Percentiles rank a stretch among this genome's conserved stretches.
These are phyloP conservation scores for Sinohyriopsis cumingii DNA, from an alignment of 2,888 invertebrate species.

Conservation along the genomic window DNA sequence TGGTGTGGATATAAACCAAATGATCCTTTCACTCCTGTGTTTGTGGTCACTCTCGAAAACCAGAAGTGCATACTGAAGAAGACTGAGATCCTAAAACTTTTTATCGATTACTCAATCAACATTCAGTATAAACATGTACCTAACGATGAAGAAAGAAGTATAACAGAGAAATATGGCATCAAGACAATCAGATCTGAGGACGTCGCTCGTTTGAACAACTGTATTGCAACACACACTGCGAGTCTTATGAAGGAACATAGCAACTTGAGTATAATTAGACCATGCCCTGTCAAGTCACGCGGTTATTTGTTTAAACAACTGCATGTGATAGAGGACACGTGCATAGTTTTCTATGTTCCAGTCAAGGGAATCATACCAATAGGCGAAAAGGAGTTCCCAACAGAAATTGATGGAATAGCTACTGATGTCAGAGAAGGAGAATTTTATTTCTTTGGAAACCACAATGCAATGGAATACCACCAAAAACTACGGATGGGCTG, in stretches of 20 bases:
- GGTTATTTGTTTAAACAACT: not conserved
- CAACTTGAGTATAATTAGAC: not conserved
- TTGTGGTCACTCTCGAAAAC: too few species aligned
- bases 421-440: constrained; percentile 7
- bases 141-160: too few species aligned
- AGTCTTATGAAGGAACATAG: not conserved
- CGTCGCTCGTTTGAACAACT: not conserved
- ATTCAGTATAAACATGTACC: too few species aligned
- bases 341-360: constrained; percentile 5
- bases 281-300: constrained; percentile 1
- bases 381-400: constrained; percentile 3
- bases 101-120: too few species aligned
- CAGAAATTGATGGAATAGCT: not conserved
- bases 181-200: not conserved
- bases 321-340: not conserved
- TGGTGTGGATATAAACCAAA: too few species aligned
- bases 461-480: constrained; percentile 1
- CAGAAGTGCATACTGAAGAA: too few species aligned
- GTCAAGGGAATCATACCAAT: constrained; percentile 7
- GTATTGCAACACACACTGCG: not conserved
- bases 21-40: too few species aligned
- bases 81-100: too few species aligned
- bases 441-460: not conserved
- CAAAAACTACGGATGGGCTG: constrained; percentile 3
- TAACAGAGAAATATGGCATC: too few species aligned